Conservation (phyloP, 1,140 invertebrate species). For the Lamellibrachia luymesi region DNA sequence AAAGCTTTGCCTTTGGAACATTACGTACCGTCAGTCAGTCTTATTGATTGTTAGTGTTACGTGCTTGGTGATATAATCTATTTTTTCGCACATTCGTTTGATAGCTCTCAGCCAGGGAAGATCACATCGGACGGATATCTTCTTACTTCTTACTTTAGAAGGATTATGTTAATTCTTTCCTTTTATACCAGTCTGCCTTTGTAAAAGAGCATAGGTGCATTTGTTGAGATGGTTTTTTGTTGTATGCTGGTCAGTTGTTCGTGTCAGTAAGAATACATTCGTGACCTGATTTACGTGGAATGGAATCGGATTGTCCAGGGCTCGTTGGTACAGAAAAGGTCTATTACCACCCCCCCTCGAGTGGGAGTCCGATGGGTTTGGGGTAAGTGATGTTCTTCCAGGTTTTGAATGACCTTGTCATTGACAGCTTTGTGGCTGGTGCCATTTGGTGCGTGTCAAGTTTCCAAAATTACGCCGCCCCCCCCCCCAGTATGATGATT, state of each 20-base stretch:
- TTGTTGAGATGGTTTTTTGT: background rate
- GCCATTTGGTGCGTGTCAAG: background rate
- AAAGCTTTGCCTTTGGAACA: no score
- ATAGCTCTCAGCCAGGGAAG: background rate
- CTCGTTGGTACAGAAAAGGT: constrained; percentile 7
- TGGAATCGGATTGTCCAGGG: background rate
- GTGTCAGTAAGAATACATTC: background rate
- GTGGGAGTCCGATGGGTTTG: background rate
- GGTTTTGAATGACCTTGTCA: background rate
- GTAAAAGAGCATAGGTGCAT: background rate
- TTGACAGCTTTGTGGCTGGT: background rate
- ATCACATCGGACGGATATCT: no score
- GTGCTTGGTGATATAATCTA: background rate
- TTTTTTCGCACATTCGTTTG: background rate
- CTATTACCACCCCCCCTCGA: background rate
- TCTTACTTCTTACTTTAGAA: background rate
- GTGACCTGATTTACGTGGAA: constrained; percentile 3
- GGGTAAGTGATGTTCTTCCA: background rate
- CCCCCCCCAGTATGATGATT: background rate
- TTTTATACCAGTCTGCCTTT: background rate
- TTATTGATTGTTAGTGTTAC: background rate
- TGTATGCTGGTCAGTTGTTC: background rate
- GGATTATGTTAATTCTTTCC: background rate
- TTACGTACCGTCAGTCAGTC: background rate
- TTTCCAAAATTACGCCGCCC: background rate